Evolutionary conservation across 2,113 vertebrate species (phyloP).

Genomic region (Crotalus tigris): DNA sequence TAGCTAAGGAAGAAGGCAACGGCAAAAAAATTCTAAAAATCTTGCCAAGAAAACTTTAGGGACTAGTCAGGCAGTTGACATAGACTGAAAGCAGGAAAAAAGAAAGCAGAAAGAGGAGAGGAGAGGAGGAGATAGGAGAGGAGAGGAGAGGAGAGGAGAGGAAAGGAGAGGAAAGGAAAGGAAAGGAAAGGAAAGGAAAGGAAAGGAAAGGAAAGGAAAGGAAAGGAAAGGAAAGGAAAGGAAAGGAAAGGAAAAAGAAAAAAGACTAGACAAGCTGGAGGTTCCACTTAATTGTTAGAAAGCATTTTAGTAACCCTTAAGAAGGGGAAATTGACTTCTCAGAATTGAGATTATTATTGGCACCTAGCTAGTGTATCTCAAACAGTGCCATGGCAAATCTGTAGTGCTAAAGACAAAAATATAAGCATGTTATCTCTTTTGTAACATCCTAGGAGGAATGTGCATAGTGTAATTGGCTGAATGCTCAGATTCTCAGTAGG

Average conservation of each 20-base stretch:
- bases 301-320: not conserved
- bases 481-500: not conserved
- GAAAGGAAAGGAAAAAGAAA: not conserved
- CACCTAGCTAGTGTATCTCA: not conserved
- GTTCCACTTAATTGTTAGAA: not conserved
- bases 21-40: not conserved
- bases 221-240: not conserved
- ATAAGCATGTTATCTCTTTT: not conserved
- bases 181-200: no score
- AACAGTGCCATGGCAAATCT: not conserved
- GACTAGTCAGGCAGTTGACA: not conserved
- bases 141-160: not conserved
- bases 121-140: not conserved
- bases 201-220: not conserved
- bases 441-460: not conserved
- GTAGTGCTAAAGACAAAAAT: not conserved
- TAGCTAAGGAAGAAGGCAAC: not conserved
- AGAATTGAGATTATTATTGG: not conserved
- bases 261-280: not conserved
- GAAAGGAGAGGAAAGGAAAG: accelerated
- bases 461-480: not conserved
- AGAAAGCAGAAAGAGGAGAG: no score
- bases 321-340: not conserved
- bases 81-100: not conserved
- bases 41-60: not conserved